Base-by-base conservation (phyloP, 1,140 invertebrate genomes). In the Euglossa dilemma region DNA sequence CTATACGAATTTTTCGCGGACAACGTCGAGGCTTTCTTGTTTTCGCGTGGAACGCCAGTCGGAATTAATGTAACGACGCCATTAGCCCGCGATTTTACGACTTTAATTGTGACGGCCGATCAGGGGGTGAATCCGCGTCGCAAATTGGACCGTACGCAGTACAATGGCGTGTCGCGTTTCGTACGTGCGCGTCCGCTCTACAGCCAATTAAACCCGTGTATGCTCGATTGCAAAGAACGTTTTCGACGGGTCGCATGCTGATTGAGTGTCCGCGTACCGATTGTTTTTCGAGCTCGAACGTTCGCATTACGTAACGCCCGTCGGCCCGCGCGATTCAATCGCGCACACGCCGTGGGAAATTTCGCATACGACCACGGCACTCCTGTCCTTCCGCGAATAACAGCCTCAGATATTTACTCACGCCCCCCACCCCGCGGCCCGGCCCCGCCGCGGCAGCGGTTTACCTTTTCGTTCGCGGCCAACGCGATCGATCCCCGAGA, bases 41-140 rank as follows among this genome's bases (percentile, higher is more conserved):
- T 64, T 47, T 7, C 20, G 16, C 25, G 14, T 23, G 43, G 36
- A 16, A 16, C 28, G 20, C 59, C 73, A 74, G 56, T 59, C 57
- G 76, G 87, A 89, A 89, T 89, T 89, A 89, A 89, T 85, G 80
- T 89, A 89, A 88, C 88, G 85, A 89, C 78, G 85, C 85, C 85
- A 89, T 89, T 89, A 87, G 85, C 85, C 72, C 63, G 72, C 88
- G 83, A 85, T 87, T 89, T 89, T 89, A 89, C 81, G 88, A 89
- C 86, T 89, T 89, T 88, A 87, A 89, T 89, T 89, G 81, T 84
- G 87, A 89, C 85, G 82, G 87, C 77, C 77, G 80, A 80, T 80
- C 83, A 75, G 71, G 43, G 63, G 76, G 83, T 61, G 76, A 75
- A 61, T 63, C 76, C 85, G 83, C 36, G 76, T 78, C 84, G 82